Percentiles rank a stretch among this genome's conserved stretches.
Evolutionary conservation across 2,797 vertebrate species (phyloP).

Genomic region (Anabacerthia variegaticeps): DNA sequence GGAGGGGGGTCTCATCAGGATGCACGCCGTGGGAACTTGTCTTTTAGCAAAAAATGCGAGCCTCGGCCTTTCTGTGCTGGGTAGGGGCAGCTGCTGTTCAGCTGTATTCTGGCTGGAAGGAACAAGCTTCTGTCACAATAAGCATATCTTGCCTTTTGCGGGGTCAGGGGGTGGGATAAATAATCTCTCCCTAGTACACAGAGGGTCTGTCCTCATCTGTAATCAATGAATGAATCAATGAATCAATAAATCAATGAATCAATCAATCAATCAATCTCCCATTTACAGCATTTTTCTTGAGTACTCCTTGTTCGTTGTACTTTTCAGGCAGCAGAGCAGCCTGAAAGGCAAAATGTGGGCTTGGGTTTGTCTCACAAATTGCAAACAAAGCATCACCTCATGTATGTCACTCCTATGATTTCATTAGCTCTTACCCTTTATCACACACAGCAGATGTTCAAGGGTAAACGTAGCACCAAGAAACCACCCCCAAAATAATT

Average conservation of each 20-base stretch:
- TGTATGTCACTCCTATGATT: neutral
- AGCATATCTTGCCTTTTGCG: neutral
- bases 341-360: neutral
- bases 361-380: neutral
- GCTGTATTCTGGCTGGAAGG: neutral
- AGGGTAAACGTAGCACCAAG: neutral
- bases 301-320: neutral
- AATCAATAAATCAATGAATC: neutral
- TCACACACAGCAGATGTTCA: conserved; percentile 39
- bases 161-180: neutral
- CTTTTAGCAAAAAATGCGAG: neutral
- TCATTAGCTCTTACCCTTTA: conserved; percentile 26
- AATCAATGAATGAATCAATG: neutral
- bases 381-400: neutral
- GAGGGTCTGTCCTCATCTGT: neutral
- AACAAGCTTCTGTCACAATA: neutral
- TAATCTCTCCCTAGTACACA: neutral
- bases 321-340: neutral
- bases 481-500: neutral
- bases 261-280: neutral
- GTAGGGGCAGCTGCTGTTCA: neutral
- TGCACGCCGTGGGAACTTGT: rapidly evolving
- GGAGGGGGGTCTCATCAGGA: neutral
- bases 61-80: neutral
- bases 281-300: neutral